Evolutionary conservation across 2,888 invertebrate genomes (phyloP), one percentile per base, ranked within the genome.

Genomic region (Diarsia mendica): DNA sequence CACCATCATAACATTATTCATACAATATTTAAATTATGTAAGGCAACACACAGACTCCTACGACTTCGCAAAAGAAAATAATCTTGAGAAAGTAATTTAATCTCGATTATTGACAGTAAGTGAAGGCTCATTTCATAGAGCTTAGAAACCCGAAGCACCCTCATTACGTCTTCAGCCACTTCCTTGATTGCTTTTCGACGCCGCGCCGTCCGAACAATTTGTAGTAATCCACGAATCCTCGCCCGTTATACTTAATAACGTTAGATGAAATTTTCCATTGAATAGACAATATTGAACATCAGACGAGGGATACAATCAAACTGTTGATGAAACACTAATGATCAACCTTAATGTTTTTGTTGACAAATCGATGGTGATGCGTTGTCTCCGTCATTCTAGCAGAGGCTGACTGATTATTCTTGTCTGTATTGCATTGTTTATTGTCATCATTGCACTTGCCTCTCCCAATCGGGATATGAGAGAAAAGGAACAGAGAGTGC

Each of bases 181-280:
- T 86, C 58, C 78, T 71, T 80, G 68, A 85, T 85, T 79, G 83
- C 75, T 81, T 81, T 78, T 75, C 63, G 63, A 63, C 72, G 67
- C 70, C 63, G 58, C 69, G 67, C 70, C 63, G 65, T 44, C 61
- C 39, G 75, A 68, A 73, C 65, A 86, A 74, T 73, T 79, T 73
- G 58, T 51, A 63, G 58, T 65, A 86, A 84, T 77, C 63, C 44
- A 8, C n/a, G 63, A 63, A 44, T n/a, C 63, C 53, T 73, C 39
- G 63, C 33, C 55, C 64, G 48, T 85, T 67, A 73, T 44, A 66
- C 55, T 71, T 51, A 68, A 74, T 51, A 68, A 74, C 60, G 67
- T 48, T 49, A n/a, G 23, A 39, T 64, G 70, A 69, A 77, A 85
- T 72, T 75, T 82, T 84, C 76, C 69, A 67, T 72, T 70, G 49